Conservation (phyloP, 1,140 invertebrate species). For the Eriocheir sinensis region DNA sequence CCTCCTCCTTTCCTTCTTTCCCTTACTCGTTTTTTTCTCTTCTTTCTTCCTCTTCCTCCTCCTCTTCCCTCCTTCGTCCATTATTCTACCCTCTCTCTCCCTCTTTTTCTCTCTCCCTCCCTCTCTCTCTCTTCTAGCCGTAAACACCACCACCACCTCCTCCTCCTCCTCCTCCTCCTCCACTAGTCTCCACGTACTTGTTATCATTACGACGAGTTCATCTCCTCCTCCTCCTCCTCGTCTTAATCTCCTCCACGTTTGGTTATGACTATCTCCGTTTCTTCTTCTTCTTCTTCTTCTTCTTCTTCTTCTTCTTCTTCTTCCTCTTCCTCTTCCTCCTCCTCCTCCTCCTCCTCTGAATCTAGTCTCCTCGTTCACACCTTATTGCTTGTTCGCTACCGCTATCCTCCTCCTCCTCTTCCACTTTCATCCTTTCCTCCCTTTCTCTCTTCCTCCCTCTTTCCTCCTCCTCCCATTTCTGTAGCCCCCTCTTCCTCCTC, state of each 20-base stretch:
- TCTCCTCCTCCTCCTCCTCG: background rate
- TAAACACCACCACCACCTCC: background rate
- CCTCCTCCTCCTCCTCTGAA: background rate
- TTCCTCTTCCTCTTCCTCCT: background rate
- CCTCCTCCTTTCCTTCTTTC: background rate
- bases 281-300: background rate
- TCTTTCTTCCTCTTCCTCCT: background rate
- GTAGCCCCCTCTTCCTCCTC: background rate
- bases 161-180: background rate
- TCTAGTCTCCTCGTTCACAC: background rate
- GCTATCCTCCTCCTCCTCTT: background rate
- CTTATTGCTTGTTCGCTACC: no score
- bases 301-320: background rate
- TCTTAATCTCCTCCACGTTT: background rate
- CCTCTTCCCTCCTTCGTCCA: background rate
- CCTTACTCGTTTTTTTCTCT: background rate
- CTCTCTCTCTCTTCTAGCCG: background rate
- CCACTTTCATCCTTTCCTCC: background rate
- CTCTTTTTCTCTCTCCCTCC: background rate
- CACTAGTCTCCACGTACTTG: no score
- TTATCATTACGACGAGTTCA: background rate
- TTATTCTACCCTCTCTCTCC: constrained; percentile 16
- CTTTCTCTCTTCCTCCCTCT: background rate
- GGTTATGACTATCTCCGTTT: background rate
- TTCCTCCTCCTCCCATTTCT: background rate